Evolutionary conservation across 2,113 vertebrate genomes (phyloP).

Genomic region (Procavia capensis): DNA sequence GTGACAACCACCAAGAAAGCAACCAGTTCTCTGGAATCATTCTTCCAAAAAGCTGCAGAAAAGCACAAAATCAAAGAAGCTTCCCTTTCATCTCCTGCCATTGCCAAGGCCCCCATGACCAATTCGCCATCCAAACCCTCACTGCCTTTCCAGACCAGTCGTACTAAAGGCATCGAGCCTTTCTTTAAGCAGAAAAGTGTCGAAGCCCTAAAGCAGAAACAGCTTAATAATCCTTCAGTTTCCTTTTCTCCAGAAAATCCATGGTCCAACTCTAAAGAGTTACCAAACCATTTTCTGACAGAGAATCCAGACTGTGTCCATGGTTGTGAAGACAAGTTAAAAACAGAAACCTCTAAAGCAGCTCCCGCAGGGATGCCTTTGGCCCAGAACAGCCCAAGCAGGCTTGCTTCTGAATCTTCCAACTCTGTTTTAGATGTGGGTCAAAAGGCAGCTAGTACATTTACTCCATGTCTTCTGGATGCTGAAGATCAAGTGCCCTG

Average conservation of each 20-base stretch:
- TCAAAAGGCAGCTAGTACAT: neutral
- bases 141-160: slow-evolving; percentile 47
- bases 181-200: slow-evolving; percentile 67
- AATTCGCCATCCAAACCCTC: slow-evolving; percentile 43
- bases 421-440: neutral
- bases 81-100: slow-evolving; percentile 27
- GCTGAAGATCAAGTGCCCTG: slow-evolving; percentile 89
- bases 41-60: slow-evolving; percentile 91
- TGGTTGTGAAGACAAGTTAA: slow-evolving; percentile 37
- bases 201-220: slow-evolving; percentile 65
- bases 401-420: slow-evolving; percentile 47
- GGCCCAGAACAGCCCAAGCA: neutral
- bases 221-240: slow-evolving; percentile 1
- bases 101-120: neutral
- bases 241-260: slow-evolving; percentile 27
- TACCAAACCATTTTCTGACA: neutral
- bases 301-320: neutral
- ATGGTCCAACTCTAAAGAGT: neutral
- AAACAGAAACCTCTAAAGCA: neutral
- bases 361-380: slow-evolving; percentile 31
- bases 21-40: slow-evolving; percentile 87
- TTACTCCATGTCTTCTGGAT: neutral
- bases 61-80: slow-evolving; percentile 84
- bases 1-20: slow-evolving; percentile 81
- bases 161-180: neutral